phyloP scores from a whole-genome alignment of 2,113 vertebrate species.

The Burhinus bistriatus region DNA sequence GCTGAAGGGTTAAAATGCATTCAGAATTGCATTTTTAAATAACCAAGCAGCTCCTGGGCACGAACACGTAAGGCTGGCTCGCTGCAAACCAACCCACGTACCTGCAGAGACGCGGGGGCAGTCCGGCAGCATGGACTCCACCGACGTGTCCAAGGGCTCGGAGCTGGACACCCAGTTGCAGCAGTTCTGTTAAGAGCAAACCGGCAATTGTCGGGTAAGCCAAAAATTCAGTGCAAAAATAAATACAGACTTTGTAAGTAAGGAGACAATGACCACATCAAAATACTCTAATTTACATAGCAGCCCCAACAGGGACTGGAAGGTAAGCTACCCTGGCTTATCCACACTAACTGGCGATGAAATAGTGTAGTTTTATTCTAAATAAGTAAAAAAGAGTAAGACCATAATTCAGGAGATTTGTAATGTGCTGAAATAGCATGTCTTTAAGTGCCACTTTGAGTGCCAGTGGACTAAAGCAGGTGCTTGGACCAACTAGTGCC shows the following conservation, averaged over 20 bases:
- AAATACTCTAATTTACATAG: neutral
- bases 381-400: neutral
- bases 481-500: neutral
- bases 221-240: neutral
- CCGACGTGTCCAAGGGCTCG: conserved; percentile 86
- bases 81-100: conserved; percentile 49
- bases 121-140: conserved; percentile 94
- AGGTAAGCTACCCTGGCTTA: neutral
- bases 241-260: neutral
- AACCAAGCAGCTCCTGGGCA: neutral
- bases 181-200: conserved; percentile 82
- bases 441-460: neutral
- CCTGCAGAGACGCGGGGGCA: conserved; percentile 96
- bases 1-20: neutral
- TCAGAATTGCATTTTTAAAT: neutral
- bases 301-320: neutral
- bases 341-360: accelerated
- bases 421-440: neutral
- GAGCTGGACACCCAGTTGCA: conserved; percentile 97
- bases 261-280: neutral
- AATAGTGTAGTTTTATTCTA: neutral
- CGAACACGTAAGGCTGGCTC: neutral
- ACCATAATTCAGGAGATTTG: neutral
- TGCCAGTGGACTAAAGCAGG: neutral
- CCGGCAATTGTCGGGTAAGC: conserved; percentile 9